A percentile compares a stretch with the other conserved stretches of the same genome.
Evolutionary conservation across 1,140 invertebrate species (phyloP).

Genomic region (Brachionus rubens): DNA sequence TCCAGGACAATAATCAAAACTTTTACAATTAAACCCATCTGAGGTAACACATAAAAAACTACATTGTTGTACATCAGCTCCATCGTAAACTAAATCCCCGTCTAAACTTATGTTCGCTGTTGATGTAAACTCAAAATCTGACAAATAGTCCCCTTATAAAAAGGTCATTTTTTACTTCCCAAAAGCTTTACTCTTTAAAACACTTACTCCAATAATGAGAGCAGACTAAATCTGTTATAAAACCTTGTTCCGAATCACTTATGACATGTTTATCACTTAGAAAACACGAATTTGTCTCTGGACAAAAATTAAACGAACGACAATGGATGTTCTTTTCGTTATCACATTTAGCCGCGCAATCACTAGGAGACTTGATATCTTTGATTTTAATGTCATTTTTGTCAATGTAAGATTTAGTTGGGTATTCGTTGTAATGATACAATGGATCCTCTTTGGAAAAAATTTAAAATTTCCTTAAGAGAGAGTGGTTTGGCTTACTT

Average conservation of each 20-base stretch:
- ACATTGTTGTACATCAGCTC: slow-evolving; percentile 10
- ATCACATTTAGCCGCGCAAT: slow-evolving; percentile 23
- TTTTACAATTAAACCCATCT: slow-evolving; percentile 40
- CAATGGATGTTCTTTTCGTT: slow-evolving; percentile 8
- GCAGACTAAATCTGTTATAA: slow-evolving; percentile 1
- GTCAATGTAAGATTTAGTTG: neutral
- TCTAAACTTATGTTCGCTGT: neutral
- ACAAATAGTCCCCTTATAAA: slow-evolving; percentile 2
- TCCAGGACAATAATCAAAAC: slow-evolving; percentile 24
- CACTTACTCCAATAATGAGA: slow-evolving; percentile 15
- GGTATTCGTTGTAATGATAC: slow-evolving; percentile 37
- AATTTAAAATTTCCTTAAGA: neutral
- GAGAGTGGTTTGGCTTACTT: neutral
- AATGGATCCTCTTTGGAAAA: slow-evolving; percentile 23
- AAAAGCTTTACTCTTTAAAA: neutral
- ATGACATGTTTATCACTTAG: slow-evolving; percentile 23
- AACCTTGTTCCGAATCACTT: neutral
- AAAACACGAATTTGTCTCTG: neutral
- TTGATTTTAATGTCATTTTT: slow-evolving; percentile 6
- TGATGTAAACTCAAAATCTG: slow-evolving; percentile 29
- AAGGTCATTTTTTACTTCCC: too few species aligned
- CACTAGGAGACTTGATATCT: neutral
- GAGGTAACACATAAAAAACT: slow-evolving; percentile 28
- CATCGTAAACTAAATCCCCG: neutral
- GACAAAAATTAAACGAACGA: slow-evolving; percentile 43